phyloP scores from a whole-genome alignment of 1,140 invertebrate species.

The Camponotus floridanus region DNA sequence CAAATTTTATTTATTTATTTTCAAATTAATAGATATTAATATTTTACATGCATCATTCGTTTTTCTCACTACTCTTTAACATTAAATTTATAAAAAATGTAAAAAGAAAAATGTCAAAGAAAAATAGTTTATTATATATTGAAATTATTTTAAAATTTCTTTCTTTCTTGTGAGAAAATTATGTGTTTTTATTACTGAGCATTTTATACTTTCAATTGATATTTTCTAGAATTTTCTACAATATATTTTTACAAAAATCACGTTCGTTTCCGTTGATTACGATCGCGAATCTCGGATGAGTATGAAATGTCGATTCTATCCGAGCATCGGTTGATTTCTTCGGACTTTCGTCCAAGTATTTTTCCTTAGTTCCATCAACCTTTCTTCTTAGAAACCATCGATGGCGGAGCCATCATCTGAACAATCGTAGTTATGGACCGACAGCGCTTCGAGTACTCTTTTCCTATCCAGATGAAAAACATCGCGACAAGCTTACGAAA shows the following conservation, averaged over 20 bases:
- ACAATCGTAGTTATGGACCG: conserved; percentile 38
- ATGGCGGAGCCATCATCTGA: conserved; percentile 46
- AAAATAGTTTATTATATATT: too few relatives aligned
- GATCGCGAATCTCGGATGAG: conserved; percentile 19
- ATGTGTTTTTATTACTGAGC: not conserved
- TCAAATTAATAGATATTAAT: too few relatives aligned
- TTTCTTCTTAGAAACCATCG: conserved; percentile 45
- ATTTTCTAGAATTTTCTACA: conserved; percentile 16
- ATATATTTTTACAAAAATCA: conserved; percentile 12
- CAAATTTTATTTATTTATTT: not conserved
- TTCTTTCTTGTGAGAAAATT: not conserved
- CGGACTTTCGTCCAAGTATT: conserved; percentile 50
- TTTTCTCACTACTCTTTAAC: too few relatives aligned
- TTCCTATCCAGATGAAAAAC: conserved; percentile 43
- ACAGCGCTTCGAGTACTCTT: conserved; percentile 41
- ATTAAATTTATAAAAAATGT: too few relatives aligned
- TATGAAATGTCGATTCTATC: conserved; percentile 15
- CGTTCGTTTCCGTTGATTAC: not conserved
- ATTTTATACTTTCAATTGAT: not conserved
- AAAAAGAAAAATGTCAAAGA: too few relatives aligned
- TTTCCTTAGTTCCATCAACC: conserved; percentile 33
- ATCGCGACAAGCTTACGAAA: conserved; percentile 38
- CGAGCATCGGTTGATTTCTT: conserved; percentile 4
- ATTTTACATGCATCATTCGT: too few relatives aligned
- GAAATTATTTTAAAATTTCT: not conserved